Evolutionary conservation across 37 sponge, comb jelly and placozoan genomes (phyloP), one percentile per base, ranked within the genome.

Genomic region (Hexactinellida sp.): DNA sequence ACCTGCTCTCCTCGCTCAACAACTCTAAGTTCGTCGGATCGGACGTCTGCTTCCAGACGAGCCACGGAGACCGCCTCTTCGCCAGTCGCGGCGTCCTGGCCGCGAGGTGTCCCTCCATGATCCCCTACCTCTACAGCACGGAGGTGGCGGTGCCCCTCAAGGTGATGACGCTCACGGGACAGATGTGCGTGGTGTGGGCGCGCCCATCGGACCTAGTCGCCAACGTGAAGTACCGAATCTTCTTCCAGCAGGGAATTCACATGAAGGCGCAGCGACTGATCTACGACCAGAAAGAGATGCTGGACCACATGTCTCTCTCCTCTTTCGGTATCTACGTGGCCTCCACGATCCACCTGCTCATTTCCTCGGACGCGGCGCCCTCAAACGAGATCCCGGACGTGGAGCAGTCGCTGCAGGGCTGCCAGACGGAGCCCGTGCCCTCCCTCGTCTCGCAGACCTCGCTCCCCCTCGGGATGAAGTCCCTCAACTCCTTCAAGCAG

Each of bases 41-140:
- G 55, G 93, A 92, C 38, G 89, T 89, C 37, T 88, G 84, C 34
- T 89, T 92, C 37, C 34, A 87, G 19, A 89, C 89, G 32, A 83
- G 76, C 0, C 83, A 83, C 54, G 93, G 93, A 0, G 82, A 84
- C 36, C 82, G 83, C 25, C 28, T 90, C 16, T 87, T 82, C 87
- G 91, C 90, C 41, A 87, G 90, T 54, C 83, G 93, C 36, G 89
- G 86, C 30, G 32, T 90, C 21, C 88, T 92, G 13, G 47, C 89
- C 16, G 87, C 63, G 1, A 52, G 82, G 0, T 90, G 91, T 41
- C 83, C 41, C 28, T 36, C 37, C 37, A 84, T 92, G 82, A 55
- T 51, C 10, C 88, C 87, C 0, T 36, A 90, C 24, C 86, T 92
- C 30, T 92, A 89, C 82, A 89, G 54, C 37, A 83, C 36, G 23